Percentiles rank a stretch among this genome's conserved stretches.
These are phyloP conservation scores for Drosophila equinoxialis DNA, from an alignment of 1,140 invertebrate species.

Conservation along the genomic window DNA sequence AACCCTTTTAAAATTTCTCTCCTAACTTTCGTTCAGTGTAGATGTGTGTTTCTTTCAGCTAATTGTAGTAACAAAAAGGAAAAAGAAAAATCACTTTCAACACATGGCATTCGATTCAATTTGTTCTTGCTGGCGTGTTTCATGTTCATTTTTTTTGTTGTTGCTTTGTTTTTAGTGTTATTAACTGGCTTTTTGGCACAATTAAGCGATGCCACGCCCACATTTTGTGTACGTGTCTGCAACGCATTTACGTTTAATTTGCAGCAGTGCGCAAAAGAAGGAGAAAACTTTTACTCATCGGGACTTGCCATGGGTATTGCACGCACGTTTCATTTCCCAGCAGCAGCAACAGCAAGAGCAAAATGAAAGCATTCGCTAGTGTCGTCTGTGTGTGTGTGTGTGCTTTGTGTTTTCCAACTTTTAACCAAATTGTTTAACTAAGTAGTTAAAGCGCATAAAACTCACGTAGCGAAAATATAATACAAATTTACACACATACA, in stretches of 20 bases:
- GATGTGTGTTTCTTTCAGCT: conserved; percentile 6
- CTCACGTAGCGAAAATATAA: conserved; percentile 55
- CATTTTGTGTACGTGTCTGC: conserved; percentile 52
- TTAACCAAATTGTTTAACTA: conserved; percentile 79
- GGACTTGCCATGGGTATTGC: conserved; percentile 59
- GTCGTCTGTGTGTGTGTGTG: conserved; percentile 25
- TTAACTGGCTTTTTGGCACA: conserved; percentile 76
- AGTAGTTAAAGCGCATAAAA: conserved; percentile 70
- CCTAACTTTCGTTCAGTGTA: not conserved
- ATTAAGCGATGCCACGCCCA: conserved; percentile 56
- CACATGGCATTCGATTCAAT: conserved; percentile 54
- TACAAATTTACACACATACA: conserved; percentile 20
- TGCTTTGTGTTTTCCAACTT: conserved; percentile 60
- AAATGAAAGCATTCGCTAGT: conserved; percentile 2
- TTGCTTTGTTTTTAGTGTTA: conserved; percentile 42
- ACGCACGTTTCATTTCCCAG: conserved; percentile 59
- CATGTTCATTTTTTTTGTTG: conserved; percentile 24
- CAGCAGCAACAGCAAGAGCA: conserved; percentile 1
- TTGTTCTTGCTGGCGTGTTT: conserved; percentile 32
- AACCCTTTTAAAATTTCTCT: not conserved
- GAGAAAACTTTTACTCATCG: conserved; percentile 34
- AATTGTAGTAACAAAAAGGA: conserved; percentile 12
- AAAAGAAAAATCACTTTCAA: conserved; percentile 12
- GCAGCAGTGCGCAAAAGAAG: conserved; percentile 28
- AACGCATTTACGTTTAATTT: conserved; percentile 49